Conservation (phyloP, 2,888 invertebrate species). For the Portevinia maculata region DNA sequence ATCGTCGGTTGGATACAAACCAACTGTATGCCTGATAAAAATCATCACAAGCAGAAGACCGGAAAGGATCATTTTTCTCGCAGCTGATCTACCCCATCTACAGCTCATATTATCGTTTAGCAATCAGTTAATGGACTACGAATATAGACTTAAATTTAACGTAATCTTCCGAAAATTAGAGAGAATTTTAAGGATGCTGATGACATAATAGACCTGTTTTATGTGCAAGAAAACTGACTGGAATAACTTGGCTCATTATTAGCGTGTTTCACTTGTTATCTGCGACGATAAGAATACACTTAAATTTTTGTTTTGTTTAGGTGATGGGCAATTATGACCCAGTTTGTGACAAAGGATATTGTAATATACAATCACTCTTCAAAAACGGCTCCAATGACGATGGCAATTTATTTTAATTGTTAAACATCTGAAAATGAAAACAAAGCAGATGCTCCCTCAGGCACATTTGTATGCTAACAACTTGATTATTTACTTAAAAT, state of each 20-base stretch:
- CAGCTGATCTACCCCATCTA: conserved; percentile 45
- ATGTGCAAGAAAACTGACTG: conserved; percentile 5
- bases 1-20: conserved; percentile 30
- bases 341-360: conserved; percentile 23
- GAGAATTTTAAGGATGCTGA: conserved; percentile 11
- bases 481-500: conserved; percentile 42
- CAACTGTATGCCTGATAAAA: conserved; percentile 44
- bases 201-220: conserved; percentile 25
- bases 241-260: conserved; percentile 40
- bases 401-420: neutral
- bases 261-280: neutral
- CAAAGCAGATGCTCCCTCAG: conserved; percentile 34
- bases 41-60: conserved; percentile 48
- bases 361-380: conserved; percentile 4
- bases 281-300: neutral
- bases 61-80: conserved; percentile 54
- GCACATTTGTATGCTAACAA: conserved; percentile 21
- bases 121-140: conserved; percentile 18
- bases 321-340: conserved; percentile 19
- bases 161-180: neutral
- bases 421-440: conserved; percentile 29
- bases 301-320: neutral
- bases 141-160: conserved; percentile 5
- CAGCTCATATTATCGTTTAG: conserved; percentile 47
- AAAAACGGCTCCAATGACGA: neutral